Evolutionary conservation across 2,113 vertebrate genomes (phyloP).

Genomic region (Cichladusa arquata): DNA sequence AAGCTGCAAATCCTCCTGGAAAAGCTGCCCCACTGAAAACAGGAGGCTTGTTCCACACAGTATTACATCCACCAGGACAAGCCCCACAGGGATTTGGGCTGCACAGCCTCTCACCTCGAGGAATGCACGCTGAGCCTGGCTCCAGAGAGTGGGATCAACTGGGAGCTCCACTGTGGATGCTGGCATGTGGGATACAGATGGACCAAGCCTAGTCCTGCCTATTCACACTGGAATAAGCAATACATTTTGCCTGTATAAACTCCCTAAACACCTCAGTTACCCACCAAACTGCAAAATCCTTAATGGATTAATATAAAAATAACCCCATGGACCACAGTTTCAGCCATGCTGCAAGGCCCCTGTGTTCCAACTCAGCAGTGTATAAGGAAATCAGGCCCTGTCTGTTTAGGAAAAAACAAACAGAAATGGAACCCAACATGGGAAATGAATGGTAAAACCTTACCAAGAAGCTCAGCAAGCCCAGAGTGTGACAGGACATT

Average conservation of each 20-base stretch:
- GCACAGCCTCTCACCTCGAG: neutral
- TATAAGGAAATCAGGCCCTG: neutral
- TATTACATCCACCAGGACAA: neutral
- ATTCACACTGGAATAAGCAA: neutral
- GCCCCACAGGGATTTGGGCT: neutral
- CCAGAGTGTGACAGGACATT: neutral
- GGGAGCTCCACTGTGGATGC: neutral
- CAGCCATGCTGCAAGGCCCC: neutral
- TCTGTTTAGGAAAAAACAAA: neutral
- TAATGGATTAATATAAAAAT: neutral
- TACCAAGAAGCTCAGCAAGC: neutral
- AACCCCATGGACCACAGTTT: neutral
- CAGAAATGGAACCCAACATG: neutral
- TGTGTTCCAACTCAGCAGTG: neutral
- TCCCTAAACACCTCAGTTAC: neutral
- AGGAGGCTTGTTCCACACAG: neutral
- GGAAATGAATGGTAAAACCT: neutral
- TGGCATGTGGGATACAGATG: neutral
- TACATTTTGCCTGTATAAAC: rapidly evolving
- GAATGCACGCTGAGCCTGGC: neutral
- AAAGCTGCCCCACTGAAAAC: neutral
- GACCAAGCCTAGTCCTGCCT: neutral
- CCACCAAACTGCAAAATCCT: neutral
- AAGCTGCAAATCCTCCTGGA: neutral
- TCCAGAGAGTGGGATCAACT: neutral